Base-by-base conservation (phyloP, 2,113 vertebrate genomes). In the Ctenomys sociabilis region DNA sequence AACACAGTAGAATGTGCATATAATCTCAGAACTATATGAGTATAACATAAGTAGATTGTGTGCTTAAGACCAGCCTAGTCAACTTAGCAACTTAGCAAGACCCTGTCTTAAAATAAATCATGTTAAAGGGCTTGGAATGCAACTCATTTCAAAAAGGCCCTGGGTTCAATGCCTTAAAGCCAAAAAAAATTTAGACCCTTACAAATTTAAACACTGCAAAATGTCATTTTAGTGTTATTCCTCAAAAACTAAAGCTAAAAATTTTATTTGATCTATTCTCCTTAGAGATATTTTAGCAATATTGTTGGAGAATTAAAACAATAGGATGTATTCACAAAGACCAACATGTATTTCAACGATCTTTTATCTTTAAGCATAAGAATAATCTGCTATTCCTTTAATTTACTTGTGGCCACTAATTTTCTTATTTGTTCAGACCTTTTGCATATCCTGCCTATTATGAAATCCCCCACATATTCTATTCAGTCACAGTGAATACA, bases 401-500 rank as follows among this genome's bases (percentile, higher is more conserved):
- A 95, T 54, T 93, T 80, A 82, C 43, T 72, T 70, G 4, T 75
- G 66, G 57, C 26, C 14, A 77, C 68, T 92, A 88, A 88, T 81
- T 95, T 7, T 35, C 73, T 93, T 87, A 81, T 75, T 92, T 72
- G 30, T 81, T 24, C 1, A 2, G 66, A 52, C 43, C 57, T 80
- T 95, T 86, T 61, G 35, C 77, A 26, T 95, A 12, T 66, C 83
- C 64, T 88, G 5, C 13, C 92, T 57, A 75, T 94, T 72, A 81
- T 77, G 80, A 96, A 91, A 89, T 89, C 63, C 86, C 88, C 63
- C 37, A 45, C 30, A 87, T 80, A 86, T 72, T 91, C 40, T 84
- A 49, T 81, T 94, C 64, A 91, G 84, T 83, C 59, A n/a, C 64
- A 37, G 52, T 43, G 3, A 94, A 87, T 87, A 16, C 24, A 86